These are phyloP conservation scores for Agrochola circellaris DNA, from an alignment of 2,888 invertebrate genomes.

Conservation along the genomic window DNA sequence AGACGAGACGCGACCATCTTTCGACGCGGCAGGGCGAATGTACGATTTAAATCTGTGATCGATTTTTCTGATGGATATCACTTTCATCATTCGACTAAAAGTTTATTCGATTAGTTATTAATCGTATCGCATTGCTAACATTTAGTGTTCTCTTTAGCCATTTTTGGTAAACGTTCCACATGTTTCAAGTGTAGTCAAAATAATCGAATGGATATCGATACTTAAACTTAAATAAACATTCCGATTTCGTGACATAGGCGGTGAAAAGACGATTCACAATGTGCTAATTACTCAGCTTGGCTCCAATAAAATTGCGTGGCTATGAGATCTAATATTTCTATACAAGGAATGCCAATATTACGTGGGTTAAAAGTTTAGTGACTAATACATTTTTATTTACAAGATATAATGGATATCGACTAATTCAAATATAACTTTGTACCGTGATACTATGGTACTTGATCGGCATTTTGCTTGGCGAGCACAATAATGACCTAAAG, in stretches of 20 bases:
- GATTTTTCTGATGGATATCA: slow-evolving; percentile 2
- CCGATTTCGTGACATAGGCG: slow-evolving; percentile 59
- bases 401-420: slow-evolving; percentile 60
- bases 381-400: slow-evolving; percentile 70
- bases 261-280: slow-evolving; percentile 51
- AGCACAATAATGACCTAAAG: slow-evolving; percentile 41
- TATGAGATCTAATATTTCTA: slow-evolving; percentile 62
- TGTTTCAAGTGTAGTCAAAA: slow-evolving; percentile 53
- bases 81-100: slow-evolving; percentile 41
- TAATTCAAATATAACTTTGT: slow-evolving; percentile 57
- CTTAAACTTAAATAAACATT: slow-evolving; percentile 46
- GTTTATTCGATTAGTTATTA: slow-evolving; percentile 37
- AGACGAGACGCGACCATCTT: background rate
- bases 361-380: slow-evolving; percentile 59
- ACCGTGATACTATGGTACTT: slow-evolving; percentile 53
- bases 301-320: slow-evolving; percentile 51
- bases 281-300: slow-evolving; percentile 54
- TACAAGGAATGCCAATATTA: slow-evolving; percentile 69
- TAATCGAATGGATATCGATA: slow-evolving; percentile 60
- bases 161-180: slow-evolving; percentile 66
- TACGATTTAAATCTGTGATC: slow-evolving; percentile 2
- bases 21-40: background rate
- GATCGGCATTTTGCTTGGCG: slow-evolving; percentile 47
- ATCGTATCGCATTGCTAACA: slow-evolving; percentile 48
- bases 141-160: slow-evolving; percentile 54